These are phyloP conservation scores for Capromys pilorides DNA, from an alignment of 2,797 vertebrate genomes.

Conservation along the genomic window DNA sequence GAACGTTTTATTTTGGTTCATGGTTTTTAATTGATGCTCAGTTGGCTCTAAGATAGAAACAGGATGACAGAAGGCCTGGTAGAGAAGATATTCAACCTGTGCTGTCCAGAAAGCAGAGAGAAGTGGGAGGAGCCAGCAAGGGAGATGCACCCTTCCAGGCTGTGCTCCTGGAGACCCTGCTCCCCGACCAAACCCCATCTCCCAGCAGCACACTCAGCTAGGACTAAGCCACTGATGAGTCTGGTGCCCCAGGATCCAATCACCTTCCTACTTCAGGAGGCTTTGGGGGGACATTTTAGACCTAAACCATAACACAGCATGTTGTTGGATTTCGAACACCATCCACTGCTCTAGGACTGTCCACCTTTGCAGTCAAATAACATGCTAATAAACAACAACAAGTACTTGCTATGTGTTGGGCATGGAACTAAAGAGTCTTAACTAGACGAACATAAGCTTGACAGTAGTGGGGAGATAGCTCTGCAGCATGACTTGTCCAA, in stretches of 20 bases:
- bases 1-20: not conserved
- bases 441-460: not conserved
- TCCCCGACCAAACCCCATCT: not conserved
- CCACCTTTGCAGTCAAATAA: slow-evolving; percentile 1
- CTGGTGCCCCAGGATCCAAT: not conserved
- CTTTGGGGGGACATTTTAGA: not conserved
- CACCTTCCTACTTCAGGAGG: not conserved
- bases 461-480: not conserved
- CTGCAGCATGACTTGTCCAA: not conserved
- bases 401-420: slow-evolving; percentile 6
- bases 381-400: not conserved
- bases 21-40: not conserved
- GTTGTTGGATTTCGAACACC: not conserved
- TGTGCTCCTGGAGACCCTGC: not conserved
- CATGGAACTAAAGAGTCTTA: slow-evolving; percentile 25
- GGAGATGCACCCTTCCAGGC: not conserved
- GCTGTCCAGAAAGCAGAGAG: not conserved
- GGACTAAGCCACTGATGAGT: not conserved
- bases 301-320: not conserved
- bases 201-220: not conserved
- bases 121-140: not conserved
- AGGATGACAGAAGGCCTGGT: no score
- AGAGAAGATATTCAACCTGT: not conserved
- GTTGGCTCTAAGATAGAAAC: not conserved
- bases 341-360: not conserved